Base-by-base conservation (phyloP, 1,140 invertebrate species). In the Lordiphosa collinella region DNA sequence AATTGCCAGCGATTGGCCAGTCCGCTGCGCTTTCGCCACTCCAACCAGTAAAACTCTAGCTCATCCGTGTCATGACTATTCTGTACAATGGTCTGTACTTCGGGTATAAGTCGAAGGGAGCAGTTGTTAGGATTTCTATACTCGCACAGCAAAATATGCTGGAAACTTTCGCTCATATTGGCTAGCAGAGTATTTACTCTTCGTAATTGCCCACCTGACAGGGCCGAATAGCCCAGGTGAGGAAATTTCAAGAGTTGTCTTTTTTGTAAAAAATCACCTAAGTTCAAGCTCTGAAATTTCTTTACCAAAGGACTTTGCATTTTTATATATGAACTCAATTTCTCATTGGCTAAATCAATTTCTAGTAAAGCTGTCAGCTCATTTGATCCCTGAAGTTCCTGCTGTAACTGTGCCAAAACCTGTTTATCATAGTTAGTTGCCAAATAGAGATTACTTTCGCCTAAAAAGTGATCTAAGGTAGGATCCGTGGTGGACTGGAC, bases 11-110 rank as follows among this genome's bases (percentile, higher is more conserved):
- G 60, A 5, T 46, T 61, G 16, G 65, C 49, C 34, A 71, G 6
- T 8, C 84, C 87, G 0, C 79, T 70, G 12, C 55, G 47, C 0
- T 49, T 53, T 1, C 80, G 63, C 86, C 86, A 88, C 49, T 88
- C 84, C 8, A 75, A 49, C 87, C 87, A 88, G 50, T 88, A 88
- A 40, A 76, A 80, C 29, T 88, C 80, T 12, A 88, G 84, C 58
- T 88, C 87, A 8, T 63, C 50, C 3, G 74, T 44, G 66, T 88
- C 49, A 0, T 50, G 38, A 13, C 66, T 75, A 0, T 56, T 52
- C 34, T 86, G 70, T 12, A 88, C 46, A 43, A 79, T 54, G 0
- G 56, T 16, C 38, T 86, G 80, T 3, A 88, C 74, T 7, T 86
- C 73, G 1, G 87, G 87, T 43, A 86, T 80, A 5, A 88, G 51